Evolutionary conservation across 2,797 vertebrate species (phyloP).

Genomic region (Garrulus glandarius): DNA sequence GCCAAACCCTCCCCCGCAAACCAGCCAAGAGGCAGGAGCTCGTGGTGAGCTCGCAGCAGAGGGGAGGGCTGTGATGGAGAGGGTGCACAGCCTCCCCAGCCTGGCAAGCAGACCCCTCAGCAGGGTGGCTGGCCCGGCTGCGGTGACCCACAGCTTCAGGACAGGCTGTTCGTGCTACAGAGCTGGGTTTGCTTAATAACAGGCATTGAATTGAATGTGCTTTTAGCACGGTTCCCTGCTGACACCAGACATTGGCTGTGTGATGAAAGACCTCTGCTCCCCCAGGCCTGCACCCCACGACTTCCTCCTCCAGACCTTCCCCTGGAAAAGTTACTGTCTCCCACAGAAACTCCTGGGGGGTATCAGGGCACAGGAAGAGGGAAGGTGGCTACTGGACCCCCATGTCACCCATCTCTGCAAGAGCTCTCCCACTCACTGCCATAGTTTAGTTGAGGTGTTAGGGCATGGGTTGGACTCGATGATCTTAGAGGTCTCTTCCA

Average conservation of each 20-base stretch:
- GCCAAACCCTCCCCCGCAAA: background rate
- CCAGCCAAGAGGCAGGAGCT: background rate
- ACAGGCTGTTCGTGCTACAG: conserved; percentile 20
- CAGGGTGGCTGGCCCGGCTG: background rate
- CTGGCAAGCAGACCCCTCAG: background rate
- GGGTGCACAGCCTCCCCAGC: background rate
- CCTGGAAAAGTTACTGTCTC: background rate
- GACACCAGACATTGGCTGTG: background rate
- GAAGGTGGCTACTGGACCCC: background rate
- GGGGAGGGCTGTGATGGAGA: background rate
- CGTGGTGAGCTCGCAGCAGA: rapidly evolving
- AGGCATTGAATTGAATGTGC: conserved; percentile 37
- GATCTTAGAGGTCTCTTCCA: too few species aligned
- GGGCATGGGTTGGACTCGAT: too few species aligned
- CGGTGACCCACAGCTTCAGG: background rate
- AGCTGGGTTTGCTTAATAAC: conserved; percentile 14
- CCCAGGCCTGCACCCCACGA: background rate
- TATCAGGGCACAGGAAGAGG: background rate
- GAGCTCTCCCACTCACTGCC: background rate
- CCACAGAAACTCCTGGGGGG: background rate
- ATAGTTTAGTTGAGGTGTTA: too few species aligned
- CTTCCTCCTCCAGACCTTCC: background rate
- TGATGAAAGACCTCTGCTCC: conserved; percentile 28
- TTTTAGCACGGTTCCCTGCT: background rate
- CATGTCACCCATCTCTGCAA: background rate